Evolutionary conservation across 2,113 vertebrate species (phyloP), one percentile per base, ranked within the genome.

Genomic region (Aptenodytes forsteri): DNA sequence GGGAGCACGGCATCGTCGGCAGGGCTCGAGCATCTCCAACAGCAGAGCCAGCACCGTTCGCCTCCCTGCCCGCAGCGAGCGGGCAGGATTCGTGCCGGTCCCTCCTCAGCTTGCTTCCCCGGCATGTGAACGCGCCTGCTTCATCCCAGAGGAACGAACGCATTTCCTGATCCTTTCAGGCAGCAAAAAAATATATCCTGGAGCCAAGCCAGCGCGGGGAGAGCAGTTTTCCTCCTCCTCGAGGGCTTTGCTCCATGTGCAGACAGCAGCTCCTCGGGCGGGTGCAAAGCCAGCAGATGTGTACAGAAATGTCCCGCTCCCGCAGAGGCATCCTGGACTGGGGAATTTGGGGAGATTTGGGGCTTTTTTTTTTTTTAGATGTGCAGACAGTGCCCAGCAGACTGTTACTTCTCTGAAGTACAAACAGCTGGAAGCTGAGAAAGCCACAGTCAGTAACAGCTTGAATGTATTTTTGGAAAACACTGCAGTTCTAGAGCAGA

Each of bases 371-470:
- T 18, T n/a, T 62, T 20, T 30, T 23, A 23, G 46, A 8, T 2
- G 5, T 21, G 8, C 29, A 34, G 34, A 20, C 29, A 20, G 62
- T 12, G 22, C 59, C 40, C 47, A 26, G 49, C 49, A 17, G 54
- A 29, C 64, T 49, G 10, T 26, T 42, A 26, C 3, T 42, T 66
- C 77, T 58, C 70, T 38, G 29, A 50, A 90, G 66, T 4, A 50
- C 62, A 50, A 90, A 49, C 84, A 93, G 82, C 92, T 92, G 90
- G 78, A 42, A 79, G 78, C 77, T 82, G 78, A 75, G 81, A 29
- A 38, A 90, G 65, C 25, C 78, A 23, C 46, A 5, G 69, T 5
- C 81, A 29, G 76, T 27, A 93, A 44, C 78, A 92, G 79, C 75
- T 73, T 36, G 73, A 30, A 13, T 7, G 34, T 44, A 25, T 85